These are phyloP conservation scores for Amniataba percoides DNA, from an alignment of 2,797 vertebrate genomes.

Conservation along the genomic window DNA sequence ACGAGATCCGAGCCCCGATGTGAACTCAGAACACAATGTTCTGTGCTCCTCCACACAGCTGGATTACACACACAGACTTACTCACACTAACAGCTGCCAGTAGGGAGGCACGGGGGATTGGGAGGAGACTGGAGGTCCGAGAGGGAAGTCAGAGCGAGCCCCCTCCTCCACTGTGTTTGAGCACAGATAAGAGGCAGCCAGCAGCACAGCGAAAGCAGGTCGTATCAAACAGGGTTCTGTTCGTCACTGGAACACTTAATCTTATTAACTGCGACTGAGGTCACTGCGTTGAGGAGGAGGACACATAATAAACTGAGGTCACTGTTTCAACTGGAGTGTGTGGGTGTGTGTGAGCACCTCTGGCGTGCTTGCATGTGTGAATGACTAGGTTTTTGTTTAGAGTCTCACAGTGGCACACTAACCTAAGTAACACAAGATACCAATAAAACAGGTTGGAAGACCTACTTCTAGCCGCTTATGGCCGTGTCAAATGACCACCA, in stretches of 20 bases:
- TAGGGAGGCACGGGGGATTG: constrained; percentile 56
- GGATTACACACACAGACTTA: constrained; percentile 71
- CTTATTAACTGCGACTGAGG: constrained; percentile 66
- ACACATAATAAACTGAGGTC: constrained; percentile 50
- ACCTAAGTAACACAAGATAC: constrained; percentile 25
- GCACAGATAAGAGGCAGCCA: constrained; percentile 57
- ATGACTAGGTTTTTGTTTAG: constrained; percentile 28
- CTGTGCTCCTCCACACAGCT: constrained; percentile 78
- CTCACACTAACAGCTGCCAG: constrained; percentile 74
- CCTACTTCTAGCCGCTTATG: constrained; percentile 25
- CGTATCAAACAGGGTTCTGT: constrained; percentile 35
- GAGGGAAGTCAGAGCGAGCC: constrained; percentile 34
- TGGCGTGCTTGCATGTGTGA: constrained; percentile 9
- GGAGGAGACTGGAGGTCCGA: constrained; percentile 54
- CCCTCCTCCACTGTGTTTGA: constrained; percentile 55
- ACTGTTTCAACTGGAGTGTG: constrained; percentile 45
- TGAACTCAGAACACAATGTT: constrained; percentile 82
- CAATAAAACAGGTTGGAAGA: constrained; percentile 29
- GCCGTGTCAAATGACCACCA: constrained; percentile 40
- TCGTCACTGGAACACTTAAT: constrained; percentile 59
- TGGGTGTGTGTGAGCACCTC: constrained; percentile 12
- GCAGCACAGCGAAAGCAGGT: constrained; percentile 29
- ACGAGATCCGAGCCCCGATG: constrained; percentile 58
- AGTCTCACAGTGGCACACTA: constrained; percentile 17
- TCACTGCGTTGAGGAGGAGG: constrained; percentile 43